Base-by-base conservation (phyloP, 2,113 vertebrate genomes). In the Opisthocomus hoazin region DNA sequence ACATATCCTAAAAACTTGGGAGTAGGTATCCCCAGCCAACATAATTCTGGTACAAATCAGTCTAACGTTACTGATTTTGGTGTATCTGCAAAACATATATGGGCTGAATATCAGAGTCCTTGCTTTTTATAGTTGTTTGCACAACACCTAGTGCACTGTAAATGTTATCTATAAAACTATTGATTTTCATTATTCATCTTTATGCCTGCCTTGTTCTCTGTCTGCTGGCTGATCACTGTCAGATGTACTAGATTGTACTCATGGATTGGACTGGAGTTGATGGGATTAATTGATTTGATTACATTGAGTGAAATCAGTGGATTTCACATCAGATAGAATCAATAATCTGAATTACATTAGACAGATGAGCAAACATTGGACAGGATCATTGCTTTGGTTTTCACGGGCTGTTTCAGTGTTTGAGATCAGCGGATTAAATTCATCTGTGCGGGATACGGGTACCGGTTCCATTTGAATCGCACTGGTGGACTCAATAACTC, bases 211-310 rank as follows among this genome's bases (percentile, higher is more conserved):
- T 76, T 92, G 61, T 53, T 94, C 56, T 54, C 51, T 79, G 30
- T 80, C 74, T 93, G 71, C 68, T 13, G 18, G 60, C 64, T 80
- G 86, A 95, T 92, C 88, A 45, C 65, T 86, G 79, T 90, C 93
- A 93, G 68, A 81, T 63, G 71, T 50, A 71, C 73, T 90, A 75
- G 84, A 79, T 46, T 73, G 66, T 73, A 39, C 39, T 73, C 51
- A 48, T 19, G 80, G 80, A 92, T 71, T 75, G 76, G 68, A 50
- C 64, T 57, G 73, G 39, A 91, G 90, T 16, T 94, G 86, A 89
- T 89, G 75, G 86, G 89, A 94, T 95, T 96, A 95, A 95, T 91
- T 94, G 91, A 94, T 94, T 92, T 94, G 87, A 96, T 94, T 94
- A 91, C 84, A 91, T 71, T 36, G 74, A 94, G 74, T 36, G 77